Evolutionary conservation across 2,797 vertebrate species (phyloP), one percentile per base, ranked within the genome.

Genomic region (Vireo griseus): DNA sequence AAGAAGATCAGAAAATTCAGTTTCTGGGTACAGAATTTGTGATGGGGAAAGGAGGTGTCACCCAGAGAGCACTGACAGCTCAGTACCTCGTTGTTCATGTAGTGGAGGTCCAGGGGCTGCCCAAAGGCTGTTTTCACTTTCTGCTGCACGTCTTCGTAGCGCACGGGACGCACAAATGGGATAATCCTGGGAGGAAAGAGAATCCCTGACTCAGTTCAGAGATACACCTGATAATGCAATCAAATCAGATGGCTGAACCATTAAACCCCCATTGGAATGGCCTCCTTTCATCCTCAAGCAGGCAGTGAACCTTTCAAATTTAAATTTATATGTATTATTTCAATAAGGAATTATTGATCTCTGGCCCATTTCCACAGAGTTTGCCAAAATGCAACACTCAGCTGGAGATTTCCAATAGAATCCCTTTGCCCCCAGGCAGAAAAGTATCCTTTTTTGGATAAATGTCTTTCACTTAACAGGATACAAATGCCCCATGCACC

Each of bases 1-100:
- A 44, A 72, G 11, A 52, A 87, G 45, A 69, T 11, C 10, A 1
- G 1, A 57, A 76, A 76, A 47, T 45, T 8, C 1, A 37, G 73
- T 67, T 13, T 40, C 19, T 51, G 31, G 12, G 37, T 9, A 35
- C 3, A 15, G 45, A 61, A 47, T 31, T 26, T 26, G 78, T 37
- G 67, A 39, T 42, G 52, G 65, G 29, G 55, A 55, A 37, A 65
- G 66, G 35, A 59, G 26, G 14, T 1, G 22, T 5, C 22, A 39
- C 3, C 11, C 40, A 89, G 35, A 59, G 54, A 54, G 66, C 21
- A 20, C 17, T 8, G 28, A 1, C 2, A 35, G 47, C 61, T 86
- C 92, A 92, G 67, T 97, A 99, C 99, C 99, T 99, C 99, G 37
- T 99, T 99, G 98, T 99, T 99, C 98, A 99, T 98, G 92, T 99